These are phyloP conservation scores for Amazona guildingii DNA, from an alignment of 2,113 vertebrate species.

Conservation along the genomic window DNA sequence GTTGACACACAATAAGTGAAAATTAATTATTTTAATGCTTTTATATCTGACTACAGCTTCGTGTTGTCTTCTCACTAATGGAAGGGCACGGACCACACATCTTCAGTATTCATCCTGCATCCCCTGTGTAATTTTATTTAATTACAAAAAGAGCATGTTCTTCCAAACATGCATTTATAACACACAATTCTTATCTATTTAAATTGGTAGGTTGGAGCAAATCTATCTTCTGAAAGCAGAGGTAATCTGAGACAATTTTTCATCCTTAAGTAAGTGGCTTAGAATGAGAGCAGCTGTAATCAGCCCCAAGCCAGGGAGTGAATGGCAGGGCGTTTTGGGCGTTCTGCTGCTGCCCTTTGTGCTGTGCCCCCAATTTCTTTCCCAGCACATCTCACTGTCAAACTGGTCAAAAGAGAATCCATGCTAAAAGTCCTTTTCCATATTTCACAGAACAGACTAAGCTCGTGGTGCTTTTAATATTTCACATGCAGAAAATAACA, in stretches of 20 bases:
- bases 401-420: neutral
- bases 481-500: neutral
- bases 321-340: rapidly evolving
- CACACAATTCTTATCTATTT: neutral
- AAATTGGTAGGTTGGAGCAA: neutral
- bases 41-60: slow-evolving; percentile 5
- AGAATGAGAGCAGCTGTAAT: neutral
- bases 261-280: neutral
- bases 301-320: neutral
- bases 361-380: rapidly evolving
- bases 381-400: neutral
- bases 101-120: neutral
- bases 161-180: neutral
- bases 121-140: neutral
- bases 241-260: neutral
- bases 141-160: neutral
- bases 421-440: rapidly evolving
- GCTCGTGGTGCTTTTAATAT: neutral
- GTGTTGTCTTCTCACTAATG: neutral
- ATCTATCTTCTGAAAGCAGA: neutral
- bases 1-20: slow-evolving; percentile 31
- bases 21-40: slow-evolving; percentile 63
- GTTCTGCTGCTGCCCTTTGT: neutral
- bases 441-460: neutral
- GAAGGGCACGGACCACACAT: neutral